phyloP scores from a whole-genome alignment of 2,797 vertebrate species.

The Saxicola maurus region DNA sequence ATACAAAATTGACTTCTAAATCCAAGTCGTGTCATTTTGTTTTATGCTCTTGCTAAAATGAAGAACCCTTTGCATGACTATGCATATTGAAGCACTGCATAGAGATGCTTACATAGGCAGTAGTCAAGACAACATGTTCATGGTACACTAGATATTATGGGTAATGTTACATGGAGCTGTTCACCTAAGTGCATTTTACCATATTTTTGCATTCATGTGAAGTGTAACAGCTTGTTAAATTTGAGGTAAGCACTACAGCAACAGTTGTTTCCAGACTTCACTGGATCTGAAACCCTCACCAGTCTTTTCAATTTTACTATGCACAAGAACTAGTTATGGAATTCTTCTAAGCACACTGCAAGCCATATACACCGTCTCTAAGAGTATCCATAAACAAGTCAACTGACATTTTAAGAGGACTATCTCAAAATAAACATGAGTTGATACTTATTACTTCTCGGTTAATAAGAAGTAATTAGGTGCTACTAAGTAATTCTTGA shows the following conservation, averaged over 20 bases:
- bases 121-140: neutral
- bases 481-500: neutral
- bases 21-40: neutral
- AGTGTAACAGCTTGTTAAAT: neutral
- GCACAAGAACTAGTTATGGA: neutral
- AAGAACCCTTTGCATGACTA: neutral
- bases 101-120: neutral
- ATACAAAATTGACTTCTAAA: neutral
- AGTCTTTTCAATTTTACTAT: neutral
- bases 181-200: neutral
- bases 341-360: neutral
- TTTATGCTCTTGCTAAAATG: neutral
- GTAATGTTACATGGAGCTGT: accelerated
- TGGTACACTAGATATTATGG: neutral
- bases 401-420: neutral
- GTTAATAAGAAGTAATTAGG: no score
- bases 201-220: neutral
- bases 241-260: neutral
- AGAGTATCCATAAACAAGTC: neutral
- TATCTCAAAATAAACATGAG: neutral
- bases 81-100: neutral
- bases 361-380: neutral
- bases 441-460: neutral
- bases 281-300: neutral
- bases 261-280: neutral